Evolutionary conservation across 2,113 vertebrate genomes (phyloP).

Genomic region (Haliaeetus leucogaster): DNA sequence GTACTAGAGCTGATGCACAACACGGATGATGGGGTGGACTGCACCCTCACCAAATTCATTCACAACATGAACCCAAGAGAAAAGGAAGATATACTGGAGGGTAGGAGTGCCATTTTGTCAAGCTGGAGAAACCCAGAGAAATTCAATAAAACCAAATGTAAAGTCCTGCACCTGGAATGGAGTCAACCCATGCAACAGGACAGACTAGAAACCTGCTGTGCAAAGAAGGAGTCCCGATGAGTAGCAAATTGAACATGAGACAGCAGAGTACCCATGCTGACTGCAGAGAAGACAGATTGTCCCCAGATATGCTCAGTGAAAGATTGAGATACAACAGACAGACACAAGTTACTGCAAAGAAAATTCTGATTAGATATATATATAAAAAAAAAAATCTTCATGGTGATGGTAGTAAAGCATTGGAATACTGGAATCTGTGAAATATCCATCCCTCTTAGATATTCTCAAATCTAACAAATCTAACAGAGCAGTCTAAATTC

Average conservation of each 20-base stretch:
- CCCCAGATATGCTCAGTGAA: background rate
- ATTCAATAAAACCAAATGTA: background rate
- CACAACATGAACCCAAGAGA: background rate
- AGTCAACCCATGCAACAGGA: background rate
- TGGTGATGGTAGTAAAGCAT: background rate
- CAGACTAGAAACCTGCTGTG: background rate
- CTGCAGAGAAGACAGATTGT: background rate
- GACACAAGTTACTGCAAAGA: background rate
- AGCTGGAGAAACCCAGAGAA: background rate
- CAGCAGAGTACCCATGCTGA: background rate
- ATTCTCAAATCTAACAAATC: background rate
- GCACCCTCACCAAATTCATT: background rate
- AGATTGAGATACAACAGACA: background rate
- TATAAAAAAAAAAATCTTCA: background rate
- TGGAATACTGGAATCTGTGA: background rate
- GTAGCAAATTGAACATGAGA: background rate
- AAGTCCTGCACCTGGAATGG: background rate
- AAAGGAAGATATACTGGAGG: background rate
- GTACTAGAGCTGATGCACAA: background rate
- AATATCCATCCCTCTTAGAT: background rate
- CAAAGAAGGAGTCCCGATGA: rapidly evolving
- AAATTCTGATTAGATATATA: background rate
- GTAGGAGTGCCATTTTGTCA: background rate
- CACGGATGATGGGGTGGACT: background rate
- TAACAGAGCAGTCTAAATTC: background rate